These are phyloP conservation scores for Oopsacas minuta DNA, from an alignment of 37 sponge, comb jelly and placozoan species.

Conservation along the genomic window DNA sequence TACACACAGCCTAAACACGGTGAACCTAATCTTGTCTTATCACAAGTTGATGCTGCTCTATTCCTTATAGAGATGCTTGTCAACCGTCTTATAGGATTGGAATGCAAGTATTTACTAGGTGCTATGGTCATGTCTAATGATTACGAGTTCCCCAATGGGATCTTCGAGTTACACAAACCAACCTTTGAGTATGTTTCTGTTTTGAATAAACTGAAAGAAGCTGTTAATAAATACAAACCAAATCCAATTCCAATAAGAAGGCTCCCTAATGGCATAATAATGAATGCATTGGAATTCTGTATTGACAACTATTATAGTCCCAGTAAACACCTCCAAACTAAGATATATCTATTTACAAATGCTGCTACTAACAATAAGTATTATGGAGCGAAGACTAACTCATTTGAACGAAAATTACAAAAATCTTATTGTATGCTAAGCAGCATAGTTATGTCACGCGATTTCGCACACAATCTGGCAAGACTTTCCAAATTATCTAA, in stretches of 20 bases:
- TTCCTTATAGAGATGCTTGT: neutral
- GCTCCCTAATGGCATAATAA: neutral
- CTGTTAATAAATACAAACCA: neutral
- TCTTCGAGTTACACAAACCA: neutral
- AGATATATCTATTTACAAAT: neutral
- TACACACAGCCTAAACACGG: neutral
- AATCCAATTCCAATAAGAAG: neutral
- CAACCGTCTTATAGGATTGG: neutral
- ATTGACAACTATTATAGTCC: neutral
- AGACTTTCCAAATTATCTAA: neutral
- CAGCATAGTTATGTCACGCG: neutral
- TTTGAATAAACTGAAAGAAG: neutral
- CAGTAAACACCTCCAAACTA: neutral
- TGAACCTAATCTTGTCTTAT: neutral
- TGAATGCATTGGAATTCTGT: neutral
- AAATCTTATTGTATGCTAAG: neutral
- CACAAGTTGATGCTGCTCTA: neutral
- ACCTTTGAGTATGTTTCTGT: neutral
- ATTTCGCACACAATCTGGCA: neutral
- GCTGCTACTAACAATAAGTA: neutral
- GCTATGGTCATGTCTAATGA: neutral
- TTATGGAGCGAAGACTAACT: neutral
- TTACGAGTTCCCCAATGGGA: neutral
- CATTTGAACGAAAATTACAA: neutral
- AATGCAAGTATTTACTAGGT: neutral